phyloP scores from a whole-genome alignment of 2,888 invertebrate genomes.

The Andricus quercusramuli region DNA sequence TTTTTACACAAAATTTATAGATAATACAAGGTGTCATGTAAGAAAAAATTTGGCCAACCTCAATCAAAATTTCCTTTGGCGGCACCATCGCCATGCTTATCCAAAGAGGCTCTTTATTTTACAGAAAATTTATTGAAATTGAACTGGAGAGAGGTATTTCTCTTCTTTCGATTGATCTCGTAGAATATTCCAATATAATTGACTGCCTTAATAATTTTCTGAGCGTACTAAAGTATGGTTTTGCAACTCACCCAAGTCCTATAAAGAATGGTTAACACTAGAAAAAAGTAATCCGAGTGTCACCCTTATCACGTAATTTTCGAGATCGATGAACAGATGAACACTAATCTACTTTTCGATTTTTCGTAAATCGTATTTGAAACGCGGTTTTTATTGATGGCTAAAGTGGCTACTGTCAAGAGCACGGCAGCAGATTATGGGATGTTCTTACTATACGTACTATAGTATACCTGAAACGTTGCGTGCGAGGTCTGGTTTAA shows the following conservation, averaged over 20 bases:
- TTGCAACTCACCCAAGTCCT: neutral
- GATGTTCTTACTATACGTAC: conserved; percentile 55
- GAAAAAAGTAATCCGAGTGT: conserved; percentile 2
- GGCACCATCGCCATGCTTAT: too few species aligned
- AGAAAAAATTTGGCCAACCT: too few species aligned
- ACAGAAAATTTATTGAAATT: too few species aligned
- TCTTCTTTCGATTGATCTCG: neutral
- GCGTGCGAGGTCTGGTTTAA: conserved; percentile 74
- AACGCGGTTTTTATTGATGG: conserved; percentile 43
- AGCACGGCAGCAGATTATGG: conserved; percentile 67
- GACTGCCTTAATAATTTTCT: neutral
- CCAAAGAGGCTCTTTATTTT: too few species aligned
- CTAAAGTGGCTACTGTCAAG: conserved; percentile 48
- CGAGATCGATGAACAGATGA: neutral
- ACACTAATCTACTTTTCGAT: conserved; percentile 59
- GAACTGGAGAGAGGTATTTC: neutral
- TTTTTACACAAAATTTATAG: too few species aligned
- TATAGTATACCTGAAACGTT: conserved; percentile 66
- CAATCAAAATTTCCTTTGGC: too few species aligned
- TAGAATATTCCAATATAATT: neutral
- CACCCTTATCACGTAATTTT: conserved; percentile 16
- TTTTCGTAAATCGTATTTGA: conserved; percentile 32
- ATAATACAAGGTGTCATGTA: too few species aligned
- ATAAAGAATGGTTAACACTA: neutral
- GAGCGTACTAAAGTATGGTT: neutral